These are phyloP conservation scores for Hofmannophila pseudospretella DNA, from an alignment of 2,888 invertebrate genomes.

Conservation along the genomic window DNA sequence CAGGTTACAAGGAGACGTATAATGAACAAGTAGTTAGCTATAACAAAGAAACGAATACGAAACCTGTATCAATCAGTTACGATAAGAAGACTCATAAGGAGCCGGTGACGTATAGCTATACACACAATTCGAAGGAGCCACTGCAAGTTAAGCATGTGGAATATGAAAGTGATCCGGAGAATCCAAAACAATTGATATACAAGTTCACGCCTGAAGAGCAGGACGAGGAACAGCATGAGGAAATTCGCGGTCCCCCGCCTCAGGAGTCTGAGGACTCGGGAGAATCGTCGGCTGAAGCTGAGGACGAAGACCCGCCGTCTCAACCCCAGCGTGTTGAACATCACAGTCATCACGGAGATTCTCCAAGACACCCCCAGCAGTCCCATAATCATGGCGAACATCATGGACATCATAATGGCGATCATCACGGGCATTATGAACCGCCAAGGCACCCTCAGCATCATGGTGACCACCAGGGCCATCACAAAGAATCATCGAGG, in stretches of 20 bases:
- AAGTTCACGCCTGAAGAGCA: conserved; percentile 39
- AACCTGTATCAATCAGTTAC: conserved; percentile 51
- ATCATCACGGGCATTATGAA: not conserved
- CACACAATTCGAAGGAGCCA: conserved; percentile 38
- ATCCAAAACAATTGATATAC: conserved; percentile 47
- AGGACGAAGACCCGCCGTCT: conserved; percentile 19
- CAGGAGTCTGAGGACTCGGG: conserved; percentile 21
- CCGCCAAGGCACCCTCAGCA: not conserved
- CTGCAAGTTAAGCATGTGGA: conserved; percentile 36
- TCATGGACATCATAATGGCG: not conserved
- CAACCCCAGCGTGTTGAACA: conserved; percentile 1
- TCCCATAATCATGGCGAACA: not conserved
- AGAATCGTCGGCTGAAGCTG: conserved; percentile 17
- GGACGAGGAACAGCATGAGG: conserved; percentile 15
- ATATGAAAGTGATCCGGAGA: conserved; percentile 36
- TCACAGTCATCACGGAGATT: not conserved
- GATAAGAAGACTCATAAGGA: conserved; percentile 43
- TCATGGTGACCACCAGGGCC: not conserved
- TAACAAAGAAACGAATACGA: conserved; percentile 53
- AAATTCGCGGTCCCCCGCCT: conserved; percentile 11
- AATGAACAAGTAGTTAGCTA: conserved; percentile 59
- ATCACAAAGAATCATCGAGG: conserved; percentile 1
- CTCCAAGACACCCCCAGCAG: not conserved
- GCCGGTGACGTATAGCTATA: conserved; percentile 53
- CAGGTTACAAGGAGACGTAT: conserved; percentile 58